A percentile compares a stretch with the other conserved stretches of the same genome.
Evolutionary conservation across 2,888 invertebrate species (phyloP).

Genomic region (Tetrapedia diversipes): DNA sequence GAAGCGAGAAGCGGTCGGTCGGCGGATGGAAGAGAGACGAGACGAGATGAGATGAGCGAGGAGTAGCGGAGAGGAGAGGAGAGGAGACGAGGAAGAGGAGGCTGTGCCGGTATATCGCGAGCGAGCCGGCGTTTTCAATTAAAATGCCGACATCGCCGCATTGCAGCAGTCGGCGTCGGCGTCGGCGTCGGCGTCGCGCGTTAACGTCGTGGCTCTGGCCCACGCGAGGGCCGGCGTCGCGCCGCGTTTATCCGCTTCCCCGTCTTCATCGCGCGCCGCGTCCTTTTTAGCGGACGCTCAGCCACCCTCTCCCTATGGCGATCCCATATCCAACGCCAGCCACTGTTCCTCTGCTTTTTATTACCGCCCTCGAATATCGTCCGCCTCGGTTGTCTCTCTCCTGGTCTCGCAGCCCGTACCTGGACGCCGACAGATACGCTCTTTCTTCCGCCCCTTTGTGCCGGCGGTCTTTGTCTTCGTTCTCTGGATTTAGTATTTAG

Average conservation of each 20-base stretch:
- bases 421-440: neutral
- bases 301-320: neutral
- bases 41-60: too few species aligned
- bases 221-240: constrained; percentile 15
- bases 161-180: constrained; percentile 70
- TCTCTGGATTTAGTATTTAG: neutral
- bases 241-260: constrained; percentile 55
- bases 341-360: constrained; percentile 34
- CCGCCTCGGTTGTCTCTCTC: neutral
- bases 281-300: constrained; percentile 39
- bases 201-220: too few species aligned
- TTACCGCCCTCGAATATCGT: constrained; percentile 30
- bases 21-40: constrained; percentile 1
- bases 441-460: neutral
- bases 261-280: constrained; percentile 30
- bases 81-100: constrained; percentile 11
- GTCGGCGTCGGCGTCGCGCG: constrained; percentile 48
- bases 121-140: constrained; percentile 71
- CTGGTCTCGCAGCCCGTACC: neutral
- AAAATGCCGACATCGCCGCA: constrained; percentile 76
- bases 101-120: constrained; percentile 46
- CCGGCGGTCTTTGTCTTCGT: neutral
- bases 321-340: neutral
- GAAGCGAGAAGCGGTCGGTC: constrained; percentile 56
- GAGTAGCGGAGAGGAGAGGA: neutral